phyloP scores from a whole-genome alignment of 2,888 invertebrate genomes.

The Ophioninae sp. region DNA sequence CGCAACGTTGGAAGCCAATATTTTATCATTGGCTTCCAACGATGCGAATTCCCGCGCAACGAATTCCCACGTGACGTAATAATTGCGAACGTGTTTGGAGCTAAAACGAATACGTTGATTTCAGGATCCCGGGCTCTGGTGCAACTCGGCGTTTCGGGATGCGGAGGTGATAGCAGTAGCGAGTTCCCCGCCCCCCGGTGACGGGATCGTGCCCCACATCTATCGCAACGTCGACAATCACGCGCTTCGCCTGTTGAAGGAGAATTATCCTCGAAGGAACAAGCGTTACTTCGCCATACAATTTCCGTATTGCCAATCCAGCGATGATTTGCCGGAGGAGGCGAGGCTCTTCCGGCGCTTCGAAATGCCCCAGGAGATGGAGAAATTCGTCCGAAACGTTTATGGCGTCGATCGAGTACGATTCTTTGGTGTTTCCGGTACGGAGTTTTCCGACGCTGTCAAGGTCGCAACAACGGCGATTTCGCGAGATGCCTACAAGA shows the following conservation, averaged over 20 bases:
- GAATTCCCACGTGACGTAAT: background rate
- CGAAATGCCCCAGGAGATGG: slow-evolving; percentile 74
- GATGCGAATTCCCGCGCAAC: background rate
- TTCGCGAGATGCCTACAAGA: slow-evolving; percentile 51
- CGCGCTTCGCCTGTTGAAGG: slow-evolving; percentile 72
- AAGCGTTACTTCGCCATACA: slow-evolving; percentile 75
- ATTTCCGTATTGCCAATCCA: slow-evolving; percentile 76
- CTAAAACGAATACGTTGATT: slow-evolving; percentile 15
- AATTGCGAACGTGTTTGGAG: background rate
- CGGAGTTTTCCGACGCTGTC: slow-evolving; percentile 72
- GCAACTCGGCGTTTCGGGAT: slow-evolving; percentile 73
- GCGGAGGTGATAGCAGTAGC: slow-evolving; percentile 76
- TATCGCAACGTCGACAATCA: slow-evolving; percentile 75
- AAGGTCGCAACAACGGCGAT: slow-evolving; percentile 70
- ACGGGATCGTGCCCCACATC: slow-evolving; percentile 67
- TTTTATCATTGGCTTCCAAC: background rate
- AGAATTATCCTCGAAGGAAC: slow-evolving; percentile 70
- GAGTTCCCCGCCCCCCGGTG: slow-evolving; percentile 73
- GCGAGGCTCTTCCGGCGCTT: slow-evolving; percentile 74
- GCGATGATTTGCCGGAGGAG: slow-evolving; percentile 75
- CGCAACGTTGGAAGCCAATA: too few relatives aligned
- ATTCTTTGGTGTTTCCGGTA: slow-evolving; percentile 69
- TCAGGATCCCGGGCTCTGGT: slow-evolving; percentile 78
- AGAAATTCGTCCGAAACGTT: slow-evolving; percentile 74
- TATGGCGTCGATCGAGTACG: slow-evolving; percentile 69